Evolutionary conservation across 2,888 invertebrate genomes (phyloP).

Genomic region (Polymixis flavicincta): DNA sequence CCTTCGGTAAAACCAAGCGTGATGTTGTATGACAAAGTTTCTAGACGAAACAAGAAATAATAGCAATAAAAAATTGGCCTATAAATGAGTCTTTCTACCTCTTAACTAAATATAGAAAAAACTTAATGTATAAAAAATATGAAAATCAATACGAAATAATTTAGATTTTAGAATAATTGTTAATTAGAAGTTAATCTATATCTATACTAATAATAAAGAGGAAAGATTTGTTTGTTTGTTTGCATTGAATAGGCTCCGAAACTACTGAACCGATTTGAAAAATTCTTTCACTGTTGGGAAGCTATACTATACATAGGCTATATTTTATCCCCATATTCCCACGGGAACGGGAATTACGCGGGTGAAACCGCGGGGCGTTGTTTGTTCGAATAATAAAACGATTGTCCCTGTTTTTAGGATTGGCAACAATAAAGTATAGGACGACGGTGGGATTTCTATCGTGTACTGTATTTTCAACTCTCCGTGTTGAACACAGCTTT

Average conservation of each 20-base stretch:
- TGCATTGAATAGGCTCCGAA: no score
- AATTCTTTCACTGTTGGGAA: no score
- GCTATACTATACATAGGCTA: no score
- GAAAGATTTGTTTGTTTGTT: no score
- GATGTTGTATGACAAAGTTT: background rate
- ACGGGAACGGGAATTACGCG: no score
- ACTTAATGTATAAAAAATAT: background rate
- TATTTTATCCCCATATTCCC: no score
- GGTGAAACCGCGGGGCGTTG: no score
- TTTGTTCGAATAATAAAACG: background rate
- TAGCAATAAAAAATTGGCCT: slow-evolving; percentile 19
- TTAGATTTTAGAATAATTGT: background rate
- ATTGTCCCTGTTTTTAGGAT: background rate
- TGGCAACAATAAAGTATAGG: background rate
- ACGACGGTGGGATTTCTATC: background rate
- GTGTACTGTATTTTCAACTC: no score
- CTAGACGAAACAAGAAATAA: background rate
- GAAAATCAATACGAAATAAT: background rate
- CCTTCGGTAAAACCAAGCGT: background rate
- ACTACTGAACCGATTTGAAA: no score
- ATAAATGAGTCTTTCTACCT: slow-evolving; percentile 21
- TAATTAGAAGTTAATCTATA: background rate
- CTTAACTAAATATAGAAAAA: slow-evolving; percentile 1
- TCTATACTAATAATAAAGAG: no score
- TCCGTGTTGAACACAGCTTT: no score